Percentiles rank a stretch among this genome's conserved stretches.
These are phyloP conservation scores for Adelosebastes latens DNA, from an alignment of 2,797 vertebrate species.

Conservation along the genomic window DNA sequence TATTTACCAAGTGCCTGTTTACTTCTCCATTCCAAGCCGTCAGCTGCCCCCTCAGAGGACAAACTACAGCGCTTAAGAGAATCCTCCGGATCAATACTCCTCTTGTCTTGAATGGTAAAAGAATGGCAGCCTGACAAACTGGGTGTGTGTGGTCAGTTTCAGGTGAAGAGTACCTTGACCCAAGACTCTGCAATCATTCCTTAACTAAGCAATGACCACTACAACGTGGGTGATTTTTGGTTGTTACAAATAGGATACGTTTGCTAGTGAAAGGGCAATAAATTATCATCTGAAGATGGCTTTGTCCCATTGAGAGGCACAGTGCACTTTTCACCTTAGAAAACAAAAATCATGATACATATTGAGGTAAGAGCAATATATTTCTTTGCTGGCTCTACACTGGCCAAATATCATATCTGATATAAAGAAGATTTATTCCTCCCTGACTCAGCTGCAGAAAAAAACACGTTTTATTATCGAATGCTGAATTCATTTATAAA, in stretches of 20 bases:
- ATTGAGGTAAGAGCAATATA: not conserved
- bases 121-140: conserved; percentile 65
- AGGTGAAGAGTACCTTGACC: conserved; percentile 70
- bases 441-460: not conserved
- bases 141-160: conserved; percentile 71
- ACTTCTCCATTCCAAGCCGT: conserved; percentile 75
- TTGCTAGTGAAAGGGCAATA: not conserved
- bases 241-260: not conserved
- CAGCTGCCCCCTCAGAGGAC: conserved; percentile 82
- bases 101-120: conserved; percentile 73
- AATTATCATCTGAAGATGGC: conserved; percentile 1
- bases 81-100: conserved; percentile 82
- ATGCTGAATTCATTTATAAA: not conserved
- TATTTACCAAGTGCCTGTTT: conserved; percentile 83
- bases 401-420: too few species aligned
- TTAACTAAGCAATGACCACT: conserved; percentile 20
- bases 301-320: not conserved
- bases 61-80: conserved; percentile 76
- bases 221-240: not conserved
- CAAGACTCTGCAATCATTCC: conserved; percentile 48
- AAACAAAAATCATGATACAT: not conserved
- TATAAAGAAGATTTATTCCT: not conserved
- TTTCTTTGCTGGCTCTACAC: not conserved
- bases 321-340: conserved; percentile 6
- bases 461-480: not conserved